These are phyloP conservation scores for Sylvilagus bachmani DNA, from an alignment of 2,113 vertebrate species.

Conservation along the genomic window DNA sequence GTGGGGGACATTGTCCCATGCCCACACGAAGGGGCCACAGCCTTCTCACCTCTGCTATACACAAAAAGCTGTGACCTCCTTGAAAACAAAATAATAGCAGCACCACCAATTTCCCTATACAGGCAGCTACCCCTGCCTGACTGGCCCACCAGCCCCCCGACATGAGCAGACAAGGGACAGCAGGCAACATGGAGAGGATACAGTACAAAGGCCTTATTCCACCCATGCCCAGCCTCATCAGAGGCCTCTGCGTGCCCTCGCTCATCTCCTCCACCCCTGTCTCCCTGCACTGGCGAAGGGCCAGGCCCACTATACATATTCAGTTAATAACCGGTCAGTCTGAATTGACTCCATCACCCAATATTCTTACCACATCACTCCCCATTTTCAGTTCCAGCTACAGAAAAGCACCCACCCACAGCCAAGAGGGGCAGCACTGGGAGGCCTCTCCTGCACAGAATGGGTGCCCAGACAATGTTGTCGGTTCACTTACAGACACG, in stretches of 20 bases:
- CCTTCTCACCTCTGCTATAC: conserved; percentile 78
- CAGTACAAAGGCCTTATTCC: neutral
- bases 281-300: fast-evolving
- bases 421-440: fast-evolving
- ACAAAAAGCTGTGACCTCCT: neutral
- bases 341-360: neutral
- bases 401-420: neutral
- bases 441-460: neutral
- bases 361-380: neutral
- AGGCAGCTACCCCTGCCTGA: neutral
- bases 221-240: too few relatives aligned
- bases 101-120: neutral
- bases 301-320: neutral
- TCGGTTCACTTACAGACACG: neutral
- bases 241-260: fast-evolving
- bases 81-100: neutral
- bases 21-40: conserved; percentile 74
- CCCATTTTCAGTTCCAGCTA: neutral
- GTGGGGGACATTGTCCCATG: conserved; percentile 66
- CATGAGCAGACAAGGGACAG: fast-evolving
- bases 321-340: neutral
- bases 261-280: neutral
- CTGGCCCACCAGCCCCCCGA: neutral
- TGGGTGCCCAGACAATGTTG: neutral
- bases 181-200: neutral